These are phyloP conservation scores for Tragelaphus eurycerus DNA, from an alignment of 2,797 vertebrate species.

Conservation along the genomic window DNA sequence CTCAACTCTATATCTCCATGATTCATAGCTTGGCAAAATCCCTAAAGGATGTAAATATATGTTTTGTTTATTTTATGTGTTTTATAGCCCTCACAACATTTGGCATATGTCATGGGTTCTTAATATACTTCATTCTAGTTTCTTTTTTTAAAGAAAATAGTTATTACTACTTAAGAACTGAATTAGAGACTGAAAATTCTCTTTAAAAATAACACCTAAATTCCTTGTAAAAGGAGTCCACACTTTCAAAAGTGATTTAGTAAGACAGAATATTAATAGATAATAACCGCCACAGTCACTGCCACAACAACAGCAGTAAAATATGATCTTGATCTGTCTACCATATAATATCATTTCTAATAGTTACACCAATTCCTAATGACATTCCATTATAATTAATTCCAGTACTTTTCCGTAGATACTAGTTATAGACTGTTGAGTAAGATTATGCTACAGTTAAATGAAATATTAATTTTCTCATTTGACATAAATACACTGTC, in stretches of 20 bases:
- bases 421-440: neutral
- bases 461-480: neutral
- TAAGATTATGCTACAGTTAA: neutral
- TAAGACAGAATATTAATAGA: neutral
- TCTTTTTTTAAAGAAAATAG: neutral
- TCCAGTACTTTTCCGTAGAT: neutral
- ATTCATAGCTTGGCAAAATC: neutral
- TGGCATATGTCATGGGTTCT: neutral
- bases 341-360: neutral
- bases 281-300: neutral
- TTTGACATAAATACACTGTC: neutral
- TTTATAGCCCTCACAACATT: neutral
- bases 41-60: neutral
- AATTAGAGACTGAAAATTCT: neutral
- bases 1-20: neutral
- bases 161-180: neutral
- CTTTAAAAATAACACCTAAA: neutral
- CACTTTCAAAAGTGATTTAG: neutral
- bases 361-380: neutral
- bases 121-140: neutral
- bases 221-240: neutral
- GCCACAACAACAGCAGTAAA: neutral
- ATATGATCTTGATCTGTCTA: neutral
- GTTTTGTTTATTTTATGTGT: neutral
- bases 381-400: neutral